Percentiles rank a stretch among this genome's conserved stretches.
Evolutionary conservation across 1,140 invertebrate genomes (phyloP).

Genomic region (Lucilia cuprina): DNA sequence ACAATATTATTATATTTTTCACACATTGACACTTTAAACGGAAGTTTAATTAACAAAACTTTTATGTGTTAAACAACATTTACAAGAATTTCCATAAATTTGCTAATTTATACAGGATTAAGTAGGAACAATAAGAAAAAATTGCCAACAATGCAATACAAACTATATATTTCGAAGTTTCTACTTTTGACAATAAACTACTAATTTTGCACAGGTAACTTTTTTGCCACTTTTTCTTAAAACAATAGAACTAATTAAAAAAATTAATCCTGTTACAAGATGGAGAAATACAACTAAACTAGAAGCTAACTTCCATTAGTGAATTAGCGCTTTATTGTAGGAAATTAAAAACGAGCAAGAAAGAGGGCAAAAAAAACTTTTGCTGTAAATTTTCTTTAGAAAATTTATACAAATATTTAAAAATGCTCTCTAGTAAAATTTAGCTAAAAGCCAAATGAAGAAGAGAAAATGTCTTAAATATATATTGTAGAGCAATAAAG

Average conservation of each 20-base stretch:
- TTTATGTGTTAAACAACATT: not conserved
- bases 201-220: not conserved
- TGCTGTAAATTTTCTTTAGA: not conserved
- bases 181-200: not conserved
- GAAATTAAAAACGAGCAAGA: not conserved
- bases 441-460: not conserved
- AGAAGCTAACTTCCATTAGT: not conserved
- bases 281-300: not conserved
- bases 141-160: not conserved
- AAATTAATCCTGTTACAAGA: slow-evolving; percentile 3
- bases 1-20: slow-evolving; percentile 28
- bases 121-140: not conserved
- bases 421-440: too few relatives aligned
- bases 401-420: not conserved
- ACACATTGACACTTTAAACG: slow-evolving; percentile 33
- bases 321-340: not conserved
- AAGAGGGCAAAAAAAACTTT: not conserved
- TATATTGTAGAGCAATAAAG: too few relatives aligned
- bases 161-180: not conserved
- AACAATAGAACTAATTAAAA: slow-evolving; percentile 11
- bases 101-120: not conserved
- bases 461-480: too few relatives aligned
- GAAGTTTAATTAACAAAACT: slow-evolving; percentile 33
- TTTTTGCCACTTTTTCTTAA: not conserved
- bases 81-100: not conserved